Conservation (phyloP, 2,797 vertebrate genomes). For the Falco columbarius region DNA sequence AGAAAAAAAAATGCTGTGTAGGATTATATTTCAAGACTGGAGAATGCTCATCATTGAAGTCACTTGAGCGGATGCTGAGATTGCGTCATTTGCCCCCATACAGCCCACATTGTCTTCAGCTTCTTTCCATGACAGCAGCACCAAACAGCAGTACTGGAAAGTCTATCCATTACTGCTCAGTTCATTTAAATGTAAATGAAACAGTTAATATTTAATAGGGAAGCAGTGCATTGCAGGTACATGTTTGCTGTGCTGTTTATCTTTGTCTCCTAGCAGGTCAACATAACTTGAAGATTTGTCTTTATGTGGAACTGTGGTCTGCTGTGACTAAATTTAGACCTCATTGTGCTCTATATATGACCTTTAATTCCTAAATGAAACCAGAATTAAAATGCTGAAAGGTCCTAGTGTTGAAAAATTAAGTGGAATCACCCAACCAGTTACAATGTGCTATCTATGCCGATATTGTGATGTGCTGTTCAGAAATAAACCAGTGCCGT, state of each 20-base stretch:
- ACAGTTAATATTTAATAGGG: conserved; percentile 87
- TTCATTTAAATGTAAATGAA: conserved; percentile 88
- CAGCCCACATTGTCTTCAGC: conserved; percentile 65
- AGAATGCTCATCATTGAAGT: conserved; percentile 75
- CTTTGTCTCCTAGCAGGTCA: conserved; percentile 86
- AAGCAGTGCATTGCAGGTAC: conserved; percentile 81
- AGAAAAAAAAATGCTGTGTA: conserved; percentile 52
- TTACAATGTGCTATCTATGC: conserved; percentile 63
- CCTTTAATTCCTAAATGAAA: conserved; percentile 84
- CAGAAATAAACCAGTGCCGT: conserved; percentile 76
- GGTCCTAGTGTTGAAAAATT: conserved; percentile 64
- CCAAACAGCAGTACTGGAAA: conserved; percentile 77
- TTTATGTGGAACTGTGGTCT: conserved; percentile 92
- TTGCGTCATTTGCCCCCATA: conserved; percentile 67
- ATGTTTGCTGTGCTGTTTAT: conserved; percentile 77
- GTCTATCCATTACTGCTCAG: conserved; percentile 74
- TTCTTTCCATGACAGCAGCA: conserved; percentile 78
- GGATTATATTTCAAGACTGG: conserved; percentile 78
- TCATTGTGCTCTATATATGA: conserved; percentile 90
- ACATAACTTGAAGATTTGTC: conserved; percentile 92
- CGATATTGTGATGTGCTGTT: conserved; percentile 65
- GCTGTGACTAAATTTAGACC: conserved; percentile 91
- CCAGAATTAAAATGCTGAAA: conserved; percentile 71
- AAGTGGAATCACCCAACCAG: conserved; percentile 48
- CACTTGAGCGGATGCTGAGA: conserved; percentile 78